A percentile compares a stretch with the other conserved stretches of the same genome.
These are phyloP conservation scores for Andrena bicolor DNA, from an alignment of 2,888 invertebrate genomes.

Conservation along the genomic window DNA sequence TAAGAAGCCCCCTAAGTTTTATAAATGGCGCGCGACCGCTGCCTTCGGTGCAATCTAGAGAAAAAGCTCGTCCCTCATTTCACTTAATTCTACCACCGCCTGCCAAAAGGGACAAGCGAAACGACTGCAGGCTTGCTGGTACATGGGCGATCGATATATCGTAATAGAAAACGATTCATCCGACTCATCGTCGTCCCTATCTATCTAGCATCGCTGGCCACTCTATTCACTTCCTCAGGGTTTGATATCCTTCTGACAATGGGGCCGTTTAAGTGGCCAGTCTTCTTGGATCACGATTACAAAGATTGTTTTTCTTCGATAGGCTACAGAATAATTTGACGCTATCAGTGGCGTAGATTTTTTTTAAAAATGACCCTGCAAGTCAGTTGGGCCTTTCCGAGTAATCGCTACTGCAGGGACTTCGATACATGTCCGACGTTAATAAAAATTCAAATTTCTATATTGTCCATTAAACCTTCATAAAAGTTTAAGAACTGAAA, in stretches of 20 bases:
- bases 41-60: conserved; percentile 78
- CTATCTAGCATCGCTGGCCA: conserved; percentile 32
- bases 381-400: too few relatives aligned
- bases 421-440: too few relatives aligned
- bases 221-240: conserved; percentile 21
- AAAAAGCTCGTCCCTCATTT: conserved; percentile 81
- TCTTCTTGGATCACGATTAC: neutral
- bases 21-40: conserved; percentile 76
- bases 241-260: conserved; percentile 52
- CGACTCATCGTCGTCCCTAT: conserved; percentile 35
- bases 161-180: conserved; percentile 75
- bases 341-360: too few relatives aligned
- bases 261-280: neutral
- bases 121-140: conserved; percentile 20
- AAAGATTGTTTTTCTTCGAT: neutral
- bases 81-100: conserved; percentile 73
- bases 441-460: too few relatives aligned
- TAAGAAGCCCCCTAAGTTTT: conserved; percentile 81
- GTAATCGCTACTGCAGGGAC: too few relatives aligned
- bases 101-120: conserved; percentile 41
- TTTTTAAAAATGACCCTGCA: too few relatives aligned
- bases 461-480: too few relatives aligned
- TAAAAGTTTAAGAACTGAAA: too few relatives aligned
- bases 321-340: too few relatives aligned
- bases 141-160: conserved; percentile 68